Evolutionary conservation across 30 jellyfish, hydroid and myxozoan genomes (phyloP), one percentile per base, ranked within the genome.

Genomic region (Cassiopea xamachana): DNA sequence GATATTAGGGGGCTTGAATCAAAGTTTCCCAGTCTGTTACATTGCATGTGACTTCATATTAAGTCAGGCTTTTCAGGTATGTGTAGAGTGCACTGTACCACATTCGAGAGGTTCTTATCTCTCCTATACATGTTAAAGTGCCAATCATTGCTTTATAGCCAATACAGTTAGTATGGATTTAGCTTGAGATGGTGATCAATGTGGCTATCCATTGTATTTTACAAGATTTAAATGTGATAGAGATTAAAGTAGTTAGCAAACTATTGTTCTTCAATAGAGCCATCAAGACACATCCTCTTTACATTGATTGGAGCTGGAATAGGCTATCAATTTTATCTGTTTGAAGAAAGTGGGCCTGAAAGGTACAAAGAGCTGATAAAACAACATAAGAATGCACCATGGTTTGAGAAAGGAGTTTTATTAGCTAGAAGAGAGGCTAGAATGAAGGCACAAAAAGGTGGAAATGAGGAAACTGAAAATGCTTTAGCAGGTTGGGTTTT

Each of bases 281-380:
- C 97, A 46, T 79, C 88, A 60, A 64, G 18, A 73, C 97, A 90
- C 76, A 75, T 90, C 15, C 50, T 90, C 18, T 79, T 48, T 55
- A 82, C 93, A 8, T 67, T 82, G 43, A 47, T 84, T 90, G 97
- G 97, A n/a, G 68, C 83, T 59, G 97, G 86, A 2, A 70, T 90
- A 18, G 97, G 97, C 13, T 75, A 79, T 46, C 62, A 69, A 48
- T 60, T 76, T 73, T 93, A 90, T 60, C 3, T 59, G 44, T 83
- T 90, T 82, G 97, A 90, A 59, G 97, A 90, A 79, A 83, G 73
- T 79, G 51, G 83, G 14, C 91, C 86, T 72, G 97, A 90, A 13
- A 39, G 74, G 60, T 84, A 80, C 82, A 74, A 60, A 71, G 51
- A 90, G 69, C 18, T 85, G 44, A 79, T 77, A 5, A 55, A 81